phyloP scores from a whole-genome alignment of 2,797 vertebrate species.

The Decapterus maruadsi region DNA sequence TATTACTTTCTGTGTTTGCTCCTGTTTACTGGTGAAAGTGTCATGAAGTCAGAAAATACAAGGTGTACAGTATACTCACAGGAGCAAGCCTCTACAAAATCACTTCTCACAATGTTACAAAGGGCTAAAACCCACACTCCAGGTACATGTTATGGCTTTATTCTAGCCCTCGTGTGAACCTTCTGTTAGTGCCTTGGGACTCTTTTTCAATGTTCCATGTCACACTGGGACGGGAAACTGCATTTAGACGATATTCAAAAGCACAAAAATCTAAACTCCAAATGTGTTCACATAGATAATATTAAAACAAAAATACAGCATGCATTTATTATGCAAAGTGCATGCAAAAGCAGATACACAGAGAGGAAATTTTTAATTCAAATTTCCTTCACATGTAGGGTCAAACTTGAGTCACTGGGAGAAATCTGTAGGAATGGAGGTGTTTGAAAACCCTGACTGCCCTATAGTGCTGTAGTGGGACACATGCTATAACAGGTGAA shows the following conservation, averaged over 20 bases:
- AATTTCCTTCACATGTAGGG: conserved; percentile 3
- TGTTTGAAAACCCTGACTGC: neutral
- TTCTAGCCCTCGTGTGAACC: conserved; percentile 11
- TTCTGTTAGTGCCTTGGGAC: conserved; percentile 7
- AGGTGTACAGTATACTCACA: neutral
- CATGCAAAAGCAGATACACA: neutral
- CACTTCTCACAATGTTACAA: neutral
- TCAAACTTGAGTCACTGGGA: conserved; percentile 2
- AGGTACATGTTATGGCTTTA: neutral
- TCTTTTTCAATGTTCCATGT: conserved; percentile 7
- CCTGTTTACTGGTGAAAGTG: neutral
- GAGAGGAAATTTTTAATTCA: neutral
- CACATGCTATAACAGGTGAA: conserved; percentile 20
- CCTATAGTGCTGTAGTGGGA: conserved; percentile 5
- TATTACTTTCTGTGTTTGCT: neutral
- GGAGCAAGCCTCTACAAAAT: neutral
- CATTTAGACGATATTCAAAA: conserved; percentile 15
- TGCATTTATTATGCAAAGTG: neutral
- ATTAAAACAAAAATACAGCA: neutral
- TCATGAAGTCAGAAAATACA: neutral
- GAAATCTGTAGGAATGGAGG: neutral
- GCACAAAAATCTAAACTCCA: conserved; percentile 3
- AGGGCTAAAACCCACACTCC: neutral
- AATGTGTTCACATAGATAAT: conserved; percentile 4
- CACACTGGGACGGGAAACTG: neutral